phyloP scores from a whole-genome alignment of 2,113 vertebrate species.

The Cariama cristata region DNA sequence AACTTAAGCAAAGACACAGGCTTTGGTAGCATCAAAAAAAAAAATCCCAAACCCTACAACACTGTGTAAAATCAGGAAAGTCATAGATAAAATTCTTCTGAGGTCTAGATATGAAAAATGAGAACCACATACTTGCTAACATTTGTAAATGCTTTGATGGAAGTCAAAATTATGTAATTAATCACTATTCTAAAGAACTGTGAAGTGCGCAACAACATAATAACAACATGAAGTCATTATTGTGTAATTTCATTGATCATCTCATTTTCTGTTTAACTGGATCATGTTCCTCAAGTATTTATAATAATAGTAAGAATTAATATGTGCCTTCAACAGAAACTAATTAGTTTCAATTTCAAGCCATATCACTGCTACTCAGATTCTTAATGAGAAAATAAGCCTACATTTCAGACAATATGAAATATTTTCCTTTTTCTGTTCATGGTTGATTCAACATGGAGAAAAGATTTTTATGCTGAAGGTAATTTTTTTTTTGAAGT shows the following conservation, averaged over 20 bases:
- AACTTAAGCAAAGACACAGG: not conserved
- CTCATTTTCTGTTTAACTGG: constrained; percentile 7
- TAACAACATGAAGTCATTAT: not conserved
- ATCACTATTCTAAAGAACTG: not conserved
- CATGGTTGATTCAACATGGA: not conserved
- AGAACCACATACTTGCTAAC: not conserved
- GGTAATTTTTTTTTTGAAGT: not conserved
- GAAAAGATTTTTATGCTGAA: not conserved
- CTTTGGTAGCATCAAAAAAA: not conserved
- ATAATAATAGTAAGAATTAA: not conserved
- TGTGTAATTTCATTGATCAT: not conserved
- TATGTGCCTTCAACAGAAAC: not conserved
- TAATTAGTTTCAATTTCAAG: not conserved
- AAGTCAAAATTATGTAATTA: not conserved
- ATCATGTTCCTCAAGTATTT: not conserved
- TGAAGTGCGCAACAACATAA: not conserved
- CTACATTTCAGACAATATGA: not conserved
- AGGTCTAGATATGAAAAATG: not conserved
- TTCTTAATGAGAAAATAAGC: constrained; percentile 2
- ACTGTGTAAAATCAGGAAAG: not conserved
- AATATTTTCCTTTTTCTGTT: not conserved
- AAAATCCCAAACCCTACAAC: not conserved
- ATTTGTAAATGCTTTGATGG: not conserved
- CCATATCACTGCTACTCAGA: not conserved
- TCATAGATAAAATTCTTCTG: not conserved